Conservation (phyloP, 2,888 invertebrate genomes). For the Xylota sylvarum region DNA sequence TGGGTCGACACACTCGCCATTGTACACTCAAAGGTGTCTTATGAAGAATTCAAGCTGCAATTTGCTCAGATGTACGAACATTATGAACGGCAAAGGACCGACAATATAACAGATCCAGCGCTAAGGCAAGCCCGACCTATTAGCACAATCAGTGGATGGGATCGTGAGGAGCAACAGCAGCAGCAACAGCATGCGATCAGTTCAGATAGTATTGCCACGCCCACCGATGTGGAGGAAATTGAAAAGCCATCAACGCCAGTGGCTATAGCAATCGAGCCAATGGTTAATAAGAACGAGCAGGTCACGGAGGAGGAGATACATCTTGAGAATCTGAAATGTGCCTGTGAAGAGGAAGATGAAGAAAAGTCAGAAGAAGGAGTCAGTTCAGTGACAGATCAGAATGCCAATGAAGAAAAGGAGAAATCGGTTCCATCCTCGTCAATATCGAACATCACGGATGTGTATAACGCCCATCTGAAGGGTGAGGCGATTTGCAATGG, state of each 20-base stretch:
- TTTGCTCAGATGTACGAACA: constrained; percentile 99
- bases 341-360: constrained; percentile 78
- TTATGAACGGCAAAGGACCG: constrained; percentile 96
- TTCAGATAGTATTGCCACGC: constrained; percentile 48
- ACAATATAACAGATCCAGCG: constrained; percentile 98
- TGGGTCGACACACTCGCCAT: constrained; percentile 99
- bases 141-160: constrained; percentile 98
- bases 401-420: constrained; percentile 77
- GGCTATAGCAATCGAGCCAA: constrained; percentile 65
- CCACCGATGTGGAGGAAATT: constrained; percentile 67
- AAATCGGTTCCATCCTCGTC: constrained; percentile 78
- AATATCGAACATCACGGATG: constrained; percentile 84
- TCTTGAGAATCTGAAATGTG: constrained; percentile 78
- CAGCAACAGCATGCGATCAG: constrained; percentile 78
- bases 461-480: constrained; percentile 85
- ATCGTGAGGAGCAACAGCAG: constrained; percentile 87
- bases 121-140: constrained; percentile 96
- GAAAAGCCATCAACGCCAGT: constrained; percentile 74
- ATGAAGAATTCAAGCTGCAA: constrained; percentile 98
- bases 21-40: constrained; percentile 99
- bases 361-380: constrained; percentile 24
- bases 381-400: constrained; percentile 61
- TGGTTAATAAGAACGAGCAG: constrained; percentile 76
- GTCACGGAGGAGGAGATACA: constrained; percentile 78
- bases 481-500: constrained; percentile 82